Evolutionary conservation across 2,888 invertebrate species (phyloP).

Genomic region (Macaria liturata): DNA sequence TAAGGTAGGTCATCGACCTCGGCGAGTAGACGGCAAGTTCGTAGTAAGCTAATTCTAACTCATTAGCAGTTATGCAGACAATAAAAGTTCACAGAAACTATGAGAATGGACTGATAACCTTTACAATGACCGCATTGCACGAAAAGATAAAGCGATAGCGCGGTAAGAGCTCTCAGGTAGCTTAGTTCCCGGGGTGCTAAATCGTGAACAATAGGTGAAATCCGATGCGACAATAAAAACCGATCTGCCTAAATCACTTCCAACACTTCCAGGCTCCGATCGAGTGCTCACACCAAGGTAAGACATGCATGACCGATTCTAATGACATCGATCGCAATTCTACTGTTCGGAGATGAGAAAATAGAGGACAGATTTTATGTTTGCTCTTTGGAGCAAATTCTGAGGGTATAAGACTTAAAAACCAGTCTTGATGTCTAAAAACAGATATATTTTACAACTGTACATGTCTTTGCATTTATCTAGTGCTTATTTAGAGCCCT

Average conservation of each 20-base stretch:
- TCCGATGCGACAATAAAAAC: slow-evolving; percentile 51
- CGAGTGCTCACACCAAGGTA: slow-evolving; percentile 52
- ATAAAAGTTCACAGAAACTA: slow-evolving; percentile 27
- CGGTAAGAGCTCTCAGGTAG: slow-evolving; percentile 52
- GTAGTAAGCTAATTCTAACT: slow-evolving; percentile 19
- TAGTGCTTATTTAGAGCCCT: slow-evolving; percentile 40
- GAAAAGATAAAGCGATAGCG: slow-evolving; percentile 52
- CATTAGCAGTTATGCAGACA: slow-evolving; percentile 23
- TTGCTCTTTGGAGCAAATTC: slow-evolving; percentile 37
- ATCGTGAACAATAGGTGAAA: slow-evolving; percentile 75
- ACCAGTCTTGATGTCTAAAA: slow-evolving; percentile 31
- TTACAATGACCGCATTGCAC: slow-evolving; percentile 55
- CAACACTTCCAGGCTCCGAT: slow-evolving; percentile 53
- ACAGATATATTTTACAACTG: slow-evolving; percentile 29
- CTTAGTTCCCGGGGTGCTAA: slow-evolving; percentile 47
- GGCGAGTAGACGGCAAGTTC: slow-evolving; percentile 30
- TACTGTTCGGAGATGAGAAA: slow-evolving; percentile 51
- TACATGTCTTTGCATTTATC: slow-evolving; percentile 26
- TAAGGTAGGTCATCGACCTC: slow-evolving; percentile 56
- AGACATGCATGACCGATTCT: slow-evolving; percentile 72
- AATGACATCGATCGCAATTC: slow-evolving; percentile 72
- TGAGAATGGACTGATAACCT: slow-evolving; percentile 51
- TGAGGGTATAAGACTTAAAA: slow-evolving; percentile 27
- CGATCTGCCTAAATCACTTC: slow-evolving; percentile 45
- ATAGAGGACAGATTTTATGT: slow-evolving; percentile 47